Evolutionary conservation across 2,797 vertebrate genomes (phyloP).

Genomic region (Sebastes alutus): DNA sequence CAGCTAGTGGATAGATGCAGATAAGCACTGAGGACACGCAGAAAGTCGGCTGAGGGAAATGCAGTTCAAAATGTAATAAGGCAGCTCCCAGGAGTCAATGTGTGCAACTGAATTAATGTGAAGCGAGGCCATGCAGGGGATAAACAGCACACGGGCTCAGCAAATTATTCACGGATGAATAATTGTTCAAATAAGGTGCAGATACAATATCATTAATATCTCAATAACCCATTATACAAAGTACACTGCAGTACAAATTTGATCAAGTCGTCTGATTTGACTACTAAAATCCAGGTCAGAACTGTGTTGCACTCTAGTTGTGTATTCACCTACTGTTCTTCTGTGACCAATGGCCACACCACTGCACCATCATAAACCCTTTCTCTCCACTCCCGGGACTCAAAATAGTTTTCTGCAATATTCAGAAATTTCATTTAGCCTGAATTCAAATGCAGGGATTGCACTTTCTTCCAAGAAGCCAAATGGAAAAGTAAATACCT

Average conservation of each 20-base stretch:
- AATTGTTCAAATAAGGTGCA: constrained; percentile 9
- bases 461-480: constrained; percentile 52
- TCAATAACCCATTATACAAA: background rate
- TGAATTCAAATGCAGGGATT: constrained; percentile 59
- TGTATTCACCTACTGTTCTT: constrained; percentile 47
- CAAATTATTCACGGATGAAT: constrained; percentile 14
- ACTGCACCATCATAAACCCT: constrained; percentile 58
- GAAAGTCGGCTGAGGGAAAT: constrained; percentile 13
- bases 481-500: constrained; percentile 63
- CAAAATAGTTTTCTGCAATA: constrained; percentile 64
- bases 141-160: constrained; percentile 21
- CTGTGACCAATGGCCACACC: constrained; percentile 60
- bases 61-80: constrained; percentile 28
- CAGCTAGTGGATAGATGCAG: constrained; percentile 35
- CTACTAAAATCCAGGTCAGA: constrained; percentile 53
- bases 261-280: constrained; percentile 26
- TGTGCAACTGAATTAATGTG: constrained; percentile 27
- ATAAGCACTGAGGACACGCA: constrained; percentile 38
- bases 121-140: constrained; percentile 3
- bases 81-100: constrained; percentile 18
- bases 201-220: constrained; percentile 16
- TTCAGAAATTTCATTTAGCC: constrained; percentile 53
- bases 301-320: constrained; percentile 15
- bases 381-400: constrained; percentile 65
- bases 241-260: constrained; percentile 5